Base-by-base conservation (phyloP, 2,113 vertebrate genomes). In the Excalfactoria chinensis region DNA sequence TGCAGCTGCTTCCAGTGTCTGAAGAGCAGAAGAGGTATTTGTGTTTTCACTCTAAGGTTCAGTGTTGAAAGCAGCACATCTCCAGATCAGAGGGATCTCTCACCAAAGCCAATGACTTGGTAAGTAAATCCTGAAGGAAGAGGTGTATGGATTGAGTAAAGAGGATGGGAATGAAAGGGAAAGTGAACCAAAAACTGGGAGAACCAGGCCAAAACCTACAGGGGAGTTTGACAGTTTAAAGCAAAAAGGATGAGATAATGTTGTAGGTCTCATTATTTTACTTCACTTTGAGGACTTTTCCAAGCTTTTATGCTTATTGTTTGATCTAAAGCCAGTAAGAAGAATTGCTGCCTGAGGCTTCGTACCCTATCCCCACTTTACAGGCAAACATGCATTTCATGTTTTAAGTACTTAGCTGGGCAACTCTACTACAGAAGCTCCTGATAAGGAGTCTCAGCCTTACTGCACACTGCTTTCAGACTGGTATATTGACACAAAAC, bases 61-160 rank as follows among this genome's bases (percentile, higher is more conserved):
- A 2, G 22, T 37, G 55, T 49, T 23, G 48, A 49, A 88, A 37
- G 25, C 30, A 59, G 43, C 19, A 13, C 16, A 21, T 34, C 48
- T 56, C 63, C 34, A 48, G 56, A 53, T n/a, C n/a, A 53, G 58
- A 64, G 56, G 84, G 22, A 37, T 37, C 70, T 68, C 44, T 85
- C 13, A 13, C n/a, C 17, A 63, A 72, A 74, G 30, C 22, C 30
- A 32, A 51, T 34, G 59, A 55, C 34, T 79, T 67, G 74, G 20
- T 89, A 59, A 83, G 26, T 70, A 43, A 93, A 89, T 80, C 32
- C 28, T 35, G 18, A 91, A 79, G 83, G n/a, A 71, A 88, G 22
- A 87, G 46, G 5, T 75, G 25, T 37, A 70, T 6, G 44, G 49
- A n/a, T 32, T 67, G 41, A 81, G 77, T 17, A 72, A 79, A 17